Evolutionary conservation across 2,888 invertebrate genomes (phyloP).

Genomic region (Hypena proboscidalis): DNA sequence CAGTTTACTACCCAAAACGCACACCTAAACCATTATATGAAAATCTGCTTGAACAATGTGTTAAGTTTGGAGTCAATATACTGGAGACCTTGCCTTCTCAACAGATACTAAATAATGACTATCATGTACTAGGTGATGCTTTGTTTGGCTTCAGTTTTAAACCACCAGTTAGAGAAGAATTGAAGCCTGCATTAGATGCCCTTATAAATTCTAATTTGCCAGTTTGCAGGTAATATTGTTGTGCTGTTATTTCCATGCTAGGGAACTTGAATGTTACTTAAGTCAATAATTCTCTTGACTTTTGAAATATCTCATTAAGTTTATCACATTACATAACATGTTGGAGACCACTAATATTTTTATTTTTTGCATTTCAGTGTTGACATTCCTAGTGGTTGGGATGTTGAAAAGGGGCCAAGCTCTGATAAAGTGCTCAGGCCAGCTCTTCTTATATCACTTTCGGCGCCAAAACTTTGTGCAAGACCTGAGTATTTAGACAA

Average conservation of each 20-base stretch:
- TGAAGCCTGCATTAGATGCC: constrained; percentile 88
- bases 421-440: constrained; percentile 89
- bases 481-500: constrained; percentile 73
- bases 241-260: no score
- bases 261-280: no score
- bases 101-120: constrained; percentile 76
- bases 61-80: constrained; percentile 90
- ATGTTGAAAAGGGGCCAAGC: constrained; percentile 94
- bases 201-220: constrained; percentile 87
- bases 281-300: no score
- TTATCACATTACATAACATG: no score
- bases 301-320: no score
- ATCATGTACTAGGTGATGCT: constrained; percentile 95
- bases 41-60: constrained; percentile 93
- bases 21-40: constrained; percentile 93
- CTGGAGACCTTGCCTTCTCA: constrained; percentile 83
- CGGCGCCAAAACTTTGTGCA: constrained; percentile 98
- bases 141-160: constrained; percentile 99
- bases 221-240: constrained; percentile 85
- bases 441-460: constrained; percentile 95
- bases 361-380: constrained; percentile 85
- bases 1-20: constrained; percentile 91
- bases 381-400: constrained; percentile 99
- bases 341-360: no score
- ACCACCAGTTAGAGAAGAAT: constrained; percentile 93